Evolutionary conservation across 2,113 vertebrate genomes (phyloP).

Genomic region (Pimephales promelas): DNA sequence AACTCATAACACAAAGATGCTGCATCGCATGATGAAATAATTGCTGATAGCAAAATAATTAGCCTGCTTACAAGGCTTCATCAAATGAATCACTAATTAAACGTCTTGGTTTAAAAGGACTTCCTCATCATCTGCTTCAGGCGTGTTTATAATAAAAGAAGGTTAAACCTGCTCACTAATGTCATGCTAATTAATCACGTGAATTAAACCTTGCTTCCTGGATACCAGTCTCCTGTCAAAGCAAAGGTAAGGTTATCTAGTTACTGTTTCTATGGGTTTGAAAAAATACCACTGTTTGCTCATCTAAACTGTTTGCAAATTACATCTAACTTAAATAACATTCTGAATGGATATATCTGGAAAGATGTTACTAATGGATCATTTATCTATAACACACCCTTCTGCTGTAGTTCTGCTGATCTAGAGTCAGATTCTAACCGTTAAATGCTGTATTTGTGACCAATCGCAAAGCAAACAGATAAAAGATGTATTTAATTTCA

Average conservation of each 20-base stretch:
- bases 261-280: not conserved
- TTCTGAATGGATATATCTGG: not conserved
- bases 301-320: not conserved
- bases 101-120: conserved; percentile 25
- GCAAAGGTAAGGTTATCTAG: not conserved
- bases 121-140: conserved; percentile 14
- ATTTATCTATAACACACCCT: not conserved
- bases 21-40: conserved; percentile 30
- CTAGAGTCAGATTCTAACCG: not conserved
- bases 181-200: conserved; percentile 23
- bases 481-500: too few species aligned
- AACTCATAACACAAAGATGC: conserved; percentile 3
- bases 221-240: conserved; percentile 39
- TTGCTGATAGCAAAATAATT: conserved; percentile 27
- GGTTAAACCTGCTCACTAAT: conserved; percentile 35
- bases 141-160: not conserved
- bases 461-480: too few species aligned
- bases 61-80: conserved; percentile 25
- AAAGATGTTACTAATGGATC: not conserved
- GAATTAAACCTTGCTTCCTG: too few species aligned
- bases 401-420: not conserved
- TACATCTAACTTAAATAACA: not conserved
- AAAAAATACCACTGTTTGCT: not conserved
- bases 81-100: conserved; percentile 36
- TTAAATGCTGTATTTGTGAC: not conserved